phyloP scores from a whole-genome alignment of 2,797 vertebrate species.

The Jordanella pulchra region DNA sequence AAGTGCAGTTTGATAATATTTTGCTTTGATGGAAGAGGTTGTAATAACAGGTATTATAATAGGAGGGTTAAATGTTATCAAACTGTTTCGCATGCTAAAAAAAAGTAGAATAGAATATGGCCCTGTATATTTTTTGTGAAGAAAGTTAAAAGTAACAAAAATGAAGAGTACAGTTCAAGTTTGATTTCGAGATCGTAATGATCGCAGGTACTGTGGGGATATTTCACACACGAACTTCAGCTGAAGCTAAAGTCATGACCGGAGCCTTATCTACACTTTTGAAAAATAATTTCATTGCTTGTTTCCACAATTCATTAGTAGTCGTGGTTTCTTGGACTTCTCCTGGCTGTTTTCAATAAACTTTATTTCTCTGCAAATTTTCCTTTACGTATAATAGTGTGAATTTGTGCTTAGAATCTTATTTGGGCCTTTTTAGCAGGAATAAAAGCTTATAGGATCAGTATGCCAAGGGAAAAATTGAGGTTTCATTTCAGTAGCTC shows the following conservation, averaged over 20 bases:
- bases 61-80: no score
- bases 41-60: no score
- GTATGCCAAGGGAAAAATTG: background rate
- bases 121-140: no score
- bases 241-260: no score
- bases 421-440: background rate
- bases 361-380: background rate
- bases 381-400: background rate
- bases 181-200: background rate
- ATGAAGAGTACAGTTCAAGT: background rate
- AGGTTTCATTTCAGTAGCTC: background rate
- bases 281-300: no score
- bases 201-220: background rate
- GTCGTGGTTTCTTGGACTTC: background rate
- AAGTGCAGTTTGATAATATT: background rate
- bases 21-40: no score
- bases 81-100: no score
- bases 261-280: no score
- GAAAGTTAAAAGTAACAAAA: no score
- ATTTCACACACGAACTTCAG: background rate
- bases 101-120: no score
- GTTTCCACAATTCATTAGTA: no score
- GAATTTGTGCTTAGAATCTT: background rate
- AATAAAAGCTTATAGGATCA: background rate
- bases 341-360: background rate